A percentile compares a stretch with the other conserved stretches of the same genome.
Conservation (phyloP, 2,113 vertebrate genomes). For the Larimichthys polyactis region DNA sequence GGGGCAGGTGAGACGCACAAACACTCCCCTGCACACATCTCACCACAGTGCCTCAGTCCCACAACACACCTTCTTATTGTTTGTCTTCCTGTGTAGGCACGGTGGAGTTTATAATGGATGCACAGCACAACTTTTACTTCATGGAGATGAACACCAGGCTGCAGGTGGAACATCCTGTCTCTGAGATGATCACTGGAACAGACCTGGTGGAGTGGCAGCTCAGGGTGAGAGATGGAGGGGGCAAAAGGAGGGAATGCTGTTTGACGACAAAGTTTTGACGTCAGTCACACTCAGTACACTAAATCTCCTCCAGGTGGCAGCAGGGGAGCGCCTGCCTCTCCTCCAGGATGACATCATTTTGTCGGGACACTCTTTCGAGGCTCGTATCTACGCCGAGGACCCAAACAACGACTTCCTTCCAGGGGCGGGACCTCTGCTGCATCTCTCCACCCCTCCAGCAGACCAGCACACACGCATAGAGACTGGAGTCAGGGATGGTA, state of each 20-base stretch:
- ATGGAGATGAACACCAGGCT: constrained; percentile 99
- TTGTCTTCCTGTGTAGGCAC: constrained; percentile 86
- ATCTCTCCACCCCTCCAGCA: constrained; percentile 90
- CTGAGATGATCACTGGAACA: constrained; percentile 98
- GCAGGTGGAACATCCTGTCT: constrained; percentile 97
- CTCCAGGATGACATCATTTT: constrained; percentile 92
- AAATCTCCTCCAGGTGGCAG: constrained; percentile 88
- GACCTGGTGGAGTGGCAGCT: constrained; percentile 99
- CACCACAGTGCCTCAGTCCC: background rate
- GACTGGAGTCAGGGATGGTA: constrained; percentile 96
- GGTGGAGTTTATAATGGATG: constrained; percentile 99
- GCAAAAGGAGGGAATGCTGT: background rate
- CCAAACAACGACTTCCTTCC: constrained; percentile 94
- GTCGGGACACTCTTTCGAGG: constrained; percentile 95
- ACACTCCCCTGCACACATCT: background rate
- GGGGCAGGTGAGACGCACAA: constrained; percentile 89
- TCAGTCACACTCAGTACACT: background rate
- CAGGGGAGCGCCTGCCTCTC: constrained; percentile 94
- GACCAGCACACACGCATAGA: constrained; percentile 91
- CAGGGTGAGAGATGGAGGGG: constrained; percentile 82
- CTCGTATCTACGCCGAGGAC: constrained; percentile 97
- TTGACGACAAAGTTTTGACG: background rate
- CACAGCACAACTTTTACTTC: constrained; percentile 96
- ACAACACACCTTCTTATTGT: background rate
- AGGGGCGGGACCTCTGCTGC: constrained; percentile 91